phyloP scores from a whole-genome alignment of 2,888 invertebrate genomes.

The Oxystoma pomonae region DNA sequence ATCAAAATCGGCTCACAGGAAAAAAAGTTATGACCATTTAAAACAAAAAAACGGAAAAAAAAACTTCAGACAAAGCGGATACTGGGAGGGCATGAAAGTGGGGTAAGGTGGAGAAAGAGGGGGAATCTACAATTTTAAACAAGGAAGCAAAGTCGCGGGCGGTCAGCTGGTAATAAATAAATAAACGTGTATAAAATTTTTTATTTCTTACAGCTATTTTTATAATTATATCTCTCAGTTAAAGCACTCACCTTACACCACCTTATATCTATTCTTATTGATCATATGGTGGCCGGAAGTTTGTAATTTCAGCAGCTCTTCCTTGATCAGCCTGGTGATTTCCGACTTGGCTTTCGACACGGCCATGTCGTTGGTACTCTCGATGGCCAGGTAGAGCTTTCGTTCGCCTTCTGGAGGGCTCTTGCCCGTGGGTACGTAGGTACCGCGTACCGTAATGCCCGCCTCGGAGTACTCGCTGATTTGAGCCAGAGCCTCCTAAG shows the following conservation, averaged over 20 bases:
- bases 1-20: too few relatives aligned
- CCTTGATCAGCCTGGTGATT: conserved; percentile 95
- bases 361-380: conserved; percentile 94
- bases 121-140: too few relatives aligned
- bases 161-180: too few relatives aligned
- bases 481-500: conserved; percentile 90
- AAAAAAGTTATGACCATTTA: too few relatives aligned
- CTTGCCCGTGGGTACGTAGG: conserved; percentile 88
- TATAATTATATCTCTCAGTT: too few relatives aligned
- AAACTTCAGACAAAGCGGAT: too few relatives aligned
- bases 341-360: conserved; percentile 96
- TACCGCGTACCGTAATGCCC: conserved; percentile 97
- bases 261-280: conserved; percentile 93
- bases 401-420: conserved; percentile 88
- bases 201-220: too few relatives aligned
- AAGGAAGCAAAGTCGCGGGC: too few relatives aligned
- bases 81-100: too few relatives aligned
- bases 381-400: conserved; percentile 96
- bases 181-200: too few relatives aligned
- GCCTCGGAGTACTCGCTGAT: conserved; percentile 99
- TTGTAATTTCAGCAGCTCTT: conserved; percentile 90
- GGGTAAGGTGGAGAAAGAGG: too few relatives aligned
- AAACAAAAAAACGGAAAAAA: too few relatives aligned
- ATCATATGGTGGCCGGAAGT: conserved; percentile 82
- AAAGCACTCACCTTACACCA: conserved; percentile 69